Base-by-base conservation (phyloP, 2,888 invertebrate species). In the Acheta domesticus region DNA sequence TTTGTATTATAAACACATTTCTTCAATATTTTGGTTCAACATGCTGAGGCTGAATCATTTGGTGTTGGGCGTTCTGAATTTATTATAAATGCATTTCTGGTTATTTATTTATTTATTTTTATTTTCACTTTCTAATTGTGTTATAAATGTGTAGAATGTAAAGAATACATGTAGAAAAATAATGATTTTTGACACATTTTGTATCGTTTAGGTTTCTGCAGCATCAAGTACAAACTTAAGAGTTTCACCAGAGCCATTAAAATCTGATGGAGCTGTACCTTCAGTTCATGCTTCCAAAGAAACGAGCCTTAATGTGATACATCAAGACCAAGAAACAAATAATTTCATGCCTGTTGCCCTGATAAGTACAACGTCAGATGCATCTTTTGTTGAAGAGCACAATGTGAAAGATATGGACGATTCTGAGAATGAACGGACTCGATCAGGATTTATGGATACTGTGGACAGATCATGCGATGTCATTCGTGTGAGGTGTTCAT, bases 341-440 rank as follows among this genome's bases (percentile, higher is more conserved):
- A 62, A 62, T 62, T 19, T 62, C n/a, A 62, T 62, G 14, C 62
- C 62, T 19, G 62, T 19, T 62, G 62, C 14, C n/a, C 36, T 36
- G 36, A 36, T 36, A 5, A 36, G 36, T 36, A 36, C 36, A 36
- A 36, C 36, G 8, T 62, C 62, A 19, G 16, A 14, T 0, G 16
- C 62, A 19, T 19, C 62, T 14, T 19, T 19, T 19, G n/a, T 4
- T 48, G n/a, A 21, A 36, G 36, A 77, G 77, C 48, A 77, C 77
- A 77, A 77, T 77, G 48, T 77, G n/a, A 77, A 77, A 62, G 62
- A 62, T 62, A 19, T n/a, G 14, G 62, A 62, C n/a, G 36, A 36
- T 36, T 36, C 36, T 36, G 36, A 36, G 36, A 36, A 36, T 36
- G 62, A 62, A n/a, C 62, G n/a, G n/a, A n/a, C 62, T 19, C 16